Evolutionary conservation across 2,888 invertebrate species (phyloP), one percentile per base, ranked within the genome.

Genomic region (Girardia tigrina): DNA sequence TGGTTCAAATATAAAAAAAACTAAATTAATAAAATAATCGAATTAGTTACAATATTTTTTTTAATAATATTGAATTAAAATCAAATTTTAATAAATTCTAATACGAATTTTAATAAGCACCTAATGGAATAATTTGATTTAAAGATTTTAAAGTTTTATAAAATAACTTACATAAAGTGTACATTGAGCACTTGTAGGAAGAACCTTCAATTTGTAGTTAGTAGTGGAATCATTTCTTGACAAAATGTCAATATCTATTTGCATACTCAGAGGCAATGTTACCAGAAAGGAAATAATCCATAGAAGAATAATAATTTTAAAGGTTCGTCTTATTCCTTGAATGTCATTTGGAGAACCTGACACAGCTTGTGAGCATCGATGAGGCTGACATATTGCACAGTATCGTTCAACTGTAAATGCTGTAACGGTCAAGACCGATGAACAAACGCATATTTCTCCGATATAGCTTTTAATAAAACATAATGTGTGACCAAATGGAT

Each of bases 391-490:
- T 29, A 76, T 76, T 1, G 76, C 76, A 56, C 23, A 28, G 72
- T 77, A 76, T 8, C 76, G 2, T 23, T 76, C 76, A 0, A 76
- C 76, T 1, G 77, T 76, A 36, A 76, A 77, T 2, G 76, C 76
- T 12, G 29, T 76, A 12, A 77, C 76, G 8, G 76, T 76, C 4
- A 77, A 69, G 1, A 77, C 76, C 12, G 76, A 76, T 1, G 74
- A 42, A 20, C 71, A 42, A 20, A 77, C 77, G 23, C 76, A 77
- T 42, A 36, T 29, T 75, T 75, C 75, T 23, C 76, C 27, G 6
- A 75, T 36, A 6, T 76, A 42, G 26, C 76, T 28, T 23, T 69
- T 77, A 1, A 26, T 26, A 26, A 76, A 29, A 77, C 76, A 76
- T 23, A 76, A 23, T 1, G 70, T 56, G 20, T 76, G 20, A 4